Evolutionary conservation across 1,140 invertebrate species (phyloP), one percentile per base, ranked within the genome.

Genomic region (Drosophila orosa): DNA sequence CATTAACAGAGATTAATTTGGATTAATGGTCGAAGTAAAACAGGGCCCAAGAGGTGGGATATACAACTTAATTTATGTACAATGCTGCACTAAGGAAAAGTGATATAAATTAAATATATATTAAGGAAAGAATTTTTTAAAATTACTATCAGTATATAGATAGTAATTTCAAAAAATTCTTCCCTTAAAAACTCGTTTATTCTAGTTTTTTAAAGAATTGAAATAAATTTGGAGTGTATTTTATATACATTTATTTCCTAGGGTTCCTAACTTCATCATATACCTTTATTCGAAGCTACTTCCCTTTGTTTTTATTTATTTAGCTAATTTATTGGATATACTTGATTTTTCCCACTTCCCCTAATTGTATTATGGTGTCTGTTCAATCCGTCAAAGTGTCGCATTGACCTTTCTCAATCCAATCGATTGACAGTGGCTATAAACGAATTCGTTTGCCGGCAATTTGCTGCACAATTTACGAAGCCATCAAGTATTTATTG

Each of bases 391-490:
- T 37, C 25, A 56, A 56, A 54, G 27, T 67, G 47, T 55, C 45
- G 31, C 19, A 55, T 24, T 37, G 63, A 47, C 48, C 29, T 71
- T 56, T 39, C 17, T 17, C 25, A 71, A 71, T 58, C 19, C 19
- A 71, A 71, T 71, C 67, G 66, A 71, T 71, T 57, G 65, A n/a
- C 40, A 22, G 33, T 39, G 40, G 22, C 27, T 48, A 71, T 58
- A 71, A 71, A 71, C 44, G n/a, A 71, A 71, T 58, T 71, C 33
- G 66, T 71, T 47, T 17, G 17, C 31, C 31, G 42, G 42, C 59
- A 47, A 40, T 63, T 68, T 68, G 45, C 60, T 27, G 65, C 35
- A 42, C 65, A 42, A 68, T 67, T 71, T 71, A 40, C 50, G 31
- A 58, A 58, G 40, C 33, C 15, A 71, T 71, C 54, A 71, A 71